Evolutionary conservation across 2,113 vertebrate genomes (phyloP), one percentile per base, ranked within the genome.

Genomic region (Myodes glareolus): DNA sequence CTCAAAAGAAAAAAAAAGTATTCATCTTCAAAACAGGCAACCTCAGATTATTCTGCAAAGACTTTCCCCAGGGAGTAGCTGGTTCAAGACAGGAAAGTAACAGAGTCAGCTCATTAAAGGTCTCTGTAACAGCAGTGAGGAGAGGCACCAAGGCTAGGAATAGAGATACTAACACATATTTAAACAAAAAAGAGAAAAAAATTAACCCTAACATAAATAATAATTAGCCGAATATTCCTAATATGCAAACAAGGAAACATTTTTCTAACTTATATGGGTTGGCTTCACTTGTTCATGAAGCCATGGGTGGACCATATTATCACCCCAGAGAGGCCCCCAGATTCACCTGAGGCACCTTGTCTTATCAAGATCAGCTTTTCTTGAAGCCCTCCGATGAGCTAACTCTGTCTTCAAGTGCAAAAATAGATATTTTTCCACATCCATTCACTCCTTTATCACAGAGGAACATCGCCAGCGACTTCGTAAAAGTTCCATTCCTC

Each of bases 361-460:
- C 86, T 82, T 45, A 92, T 72, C 75, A 84, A 88, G 84, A 68
- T 92, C 29, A 76, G 67, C 33, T 78, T 86, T 94, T 91, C n/a
- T 27, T 76, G 39, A 93, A 88, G 80, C 29, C 52, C 58, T 23
- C 33, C 11, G 61, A 55, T 61, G n/a, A 33, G 33, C 68, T 80
- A 45, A 91, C 50, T 84, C 75, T 94, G 25, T 55, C 27, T 91
- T 92, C 39, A 82, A 72, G 39, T 90, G 17, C 84, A 77, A 82
- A 78, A 92, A 6, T 55, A 92, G 68, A 58, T 58, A n/a, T 92
- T 70, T 77, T 90, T 17, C 77, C 42, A 47, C 45, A 25, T 86
- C 75, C 36, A 47, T 65, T 94, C 80, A 61, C 5, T 75, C 16
- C 68, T 23, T 92, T 88, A 81, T 33, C 27, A 86, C n/a, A 42